A percentile compares a stretch with the other conserved stretches of the same genome.
Evolutionary conservation across 2,113 vertebrate genomes (phyloP).

Genomic region (Macquaria ambigua): DNA sequence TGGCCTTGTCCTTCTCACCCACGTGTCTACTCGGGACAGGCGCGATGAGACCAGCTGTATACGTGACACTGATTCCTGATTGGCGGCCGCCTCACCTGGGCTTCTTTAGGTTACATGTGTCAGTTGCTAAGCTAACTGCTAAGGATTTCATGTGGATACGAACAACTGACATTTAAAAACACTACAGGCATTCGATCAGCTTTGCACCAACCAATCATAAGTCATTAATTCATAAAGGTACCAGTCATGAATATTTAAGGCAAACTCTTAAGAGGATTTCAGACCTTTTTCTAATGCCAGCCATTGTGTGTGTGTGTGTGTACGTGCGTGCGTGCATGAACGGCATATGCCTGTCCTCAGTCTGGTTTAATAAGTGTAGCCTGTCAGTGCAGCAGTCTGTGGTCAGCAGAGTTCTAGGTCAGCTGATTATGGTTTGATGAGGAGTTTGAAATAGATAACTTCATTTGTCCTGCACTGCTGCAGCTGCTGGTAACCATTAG

Average conservation of each 20-base stretch:
- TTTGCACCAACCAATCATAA: conserved; percentile 12
- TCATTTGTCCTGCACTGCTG: conserved; percentile 44
- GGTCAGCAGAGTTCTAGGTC: conserved; percentile 39
- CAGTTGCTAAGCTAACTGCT: conserved; percentile 3
- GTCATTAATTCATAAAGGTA: conserved; percentile 39
- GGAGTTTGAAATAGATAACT: conserved; percentile 55
- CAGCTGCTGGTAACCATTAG: conserved; percentile 76
- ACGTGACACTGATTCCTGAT: conserved; percentile 30
- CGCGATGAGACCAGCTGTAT: background rate
- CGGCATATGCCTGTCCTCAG: background rate
- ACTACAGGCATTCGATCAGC: conserved; percentile 45
- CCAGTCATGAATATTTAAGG: conserved; percentile 38
- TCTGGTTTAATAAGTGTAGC: conserved; percentile 25
- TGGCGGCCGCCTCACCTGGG: background rate
- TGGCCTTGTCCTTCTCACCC: conserved; percentile 61
- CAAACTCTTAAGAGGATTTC: background rate
- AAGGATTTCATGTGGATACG: background rate
- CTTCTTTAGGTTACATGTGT: conserved; percentile 2
- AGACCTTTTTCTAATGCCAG: background rate
- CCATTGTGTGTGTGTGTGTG: conserved; percentile 12
- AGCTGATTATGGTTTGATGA: conserved; percentile 66
- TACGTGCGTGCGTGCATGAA: background rate
- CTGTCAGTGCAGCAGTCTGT: conserved; percentile 30
- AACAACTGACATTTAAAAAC: conserved; percentile 35
- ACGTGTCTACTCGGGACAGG: conserved; percentile 15